Evolutionary conservation across 2,113 vertebrate species (phyloP).

Genomic region (Nymphicus hollandicus): DNA sequence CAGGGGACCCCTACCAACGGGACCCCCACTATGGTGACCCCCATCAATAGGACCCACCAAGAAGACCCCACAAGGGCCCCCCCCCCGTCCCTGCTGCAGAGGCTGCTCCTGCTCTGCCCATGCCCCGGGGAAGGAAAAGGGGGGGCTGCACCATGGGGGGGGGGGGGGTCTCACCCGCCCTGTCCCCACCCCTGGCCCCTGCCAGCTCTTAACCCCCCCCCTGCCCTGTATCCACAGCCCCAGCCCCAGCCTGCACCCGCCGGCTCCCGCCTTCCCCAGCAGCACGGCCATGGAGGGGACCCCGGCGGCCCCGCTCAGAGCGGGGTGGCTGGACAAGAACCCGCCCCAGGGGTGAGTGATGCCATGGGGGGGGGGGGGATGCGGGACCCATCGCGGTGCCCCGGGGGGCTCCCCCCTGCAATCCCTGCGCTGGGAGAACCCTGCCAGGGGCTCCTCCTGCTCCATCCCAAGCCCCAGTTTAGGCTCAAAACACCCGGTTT

Average conservation of each 20-base stretch:
- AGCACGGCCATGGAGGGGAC: constrained; percentile 5
- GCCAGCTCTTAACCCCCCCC: not conserved
- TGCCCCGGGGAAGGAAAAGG: not conserved
- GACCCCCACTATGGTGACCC: too few species aligned
- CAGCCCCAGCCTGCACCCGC: not conserved
- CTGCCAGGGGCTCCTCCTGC: not conserved
- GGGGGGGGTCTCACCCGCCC: not conserved
- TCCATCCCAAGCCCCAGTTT: not conserved
- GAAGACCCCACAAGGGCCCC: too few species aligned
- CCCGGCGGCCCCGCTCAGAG: constrained; percentile 75
- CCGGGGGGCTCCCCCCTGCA: too few species aligned
- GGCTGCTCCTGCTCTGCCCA: not conserved
- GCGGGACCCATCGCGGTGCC: not conserved
- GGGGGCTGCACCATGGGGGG: not conserved
- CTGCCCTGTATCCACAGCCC: not conserved
- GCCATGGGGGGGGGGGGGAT: not conserved
- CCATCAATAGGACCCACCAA: not conserved
- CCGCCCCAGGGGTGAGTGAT: constrained; percentile 87
- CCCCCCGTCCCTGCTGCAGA: not conserved
- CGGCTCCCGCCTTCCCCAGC: not conserved
- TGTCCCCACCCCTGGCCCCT: not conserved
- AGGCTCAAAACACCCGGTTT: not conserved
- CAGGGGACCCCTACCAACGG: too few species aligned
- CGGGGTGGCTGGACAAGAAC: constrained; percentile 94
- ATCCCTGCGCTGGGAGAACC: not conserved